phyloP scores from a whole-genome alignment of 2,113 vertebrate genomes.

The Pycnonotus jocosus region DNA sequence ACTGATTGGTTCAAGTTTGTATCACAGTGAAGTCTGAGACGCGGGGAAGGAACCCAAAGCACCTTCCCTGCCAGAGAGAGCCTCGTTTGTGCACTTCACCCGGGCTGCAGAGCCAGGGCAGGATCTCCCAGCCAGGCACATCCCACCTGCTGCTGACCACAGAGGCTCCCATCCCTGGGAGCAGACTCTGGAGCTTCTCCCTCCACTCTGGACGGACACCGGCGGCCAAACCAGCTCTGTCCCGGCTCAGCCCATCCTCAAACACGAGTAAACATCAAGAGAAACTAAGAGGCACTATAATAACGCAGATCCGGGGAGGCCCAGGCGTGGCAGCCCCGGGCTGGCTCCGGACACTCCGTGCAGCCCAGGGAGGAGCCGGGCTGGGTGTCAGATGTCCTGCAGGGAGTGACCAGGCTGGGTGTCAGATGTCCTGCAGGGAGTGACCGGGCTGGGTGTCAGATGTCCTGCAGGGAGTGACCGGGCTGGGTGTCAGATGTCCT shows the following conservation, averaged over 20 bases:
- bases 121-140: background rate
- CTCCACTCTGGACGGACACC: background rate
- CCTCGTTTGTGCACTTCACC: accelerated
- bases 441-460: too few relatives aligned
- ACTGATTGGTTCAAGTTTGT: constrained; percentile 56
- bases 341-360: background rate
- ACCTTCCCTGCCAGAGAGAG: background rate
- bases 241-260: background rate
- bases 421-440: too few relatives aligned
- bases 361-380: background rate
- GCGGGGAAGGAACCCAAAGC: constrained; percentile 10
- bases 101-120: background rate
- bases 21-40: constrained; percentile 67
- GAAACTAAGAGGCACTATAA: constrained; percentile 64
- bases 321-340: background rate
- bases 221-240: background rate
- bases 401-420: too few relatives aligned
- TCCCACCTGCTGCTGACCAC: background rate
- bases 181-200: background rate
- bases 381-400: too few relatives aligned
- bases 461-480: too few relatives aligned
- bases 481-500: too few relatives aligned
- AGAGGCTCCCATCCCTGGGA: background rate
- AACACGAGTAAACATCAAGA: constrained; percentile 31
- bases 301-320: background rate